Evolutionary conservation across 2,113 vertebrate species (phyloP), one percentile per base, ranked within the genome.

Genomic region (Zeus faber): DNA sequence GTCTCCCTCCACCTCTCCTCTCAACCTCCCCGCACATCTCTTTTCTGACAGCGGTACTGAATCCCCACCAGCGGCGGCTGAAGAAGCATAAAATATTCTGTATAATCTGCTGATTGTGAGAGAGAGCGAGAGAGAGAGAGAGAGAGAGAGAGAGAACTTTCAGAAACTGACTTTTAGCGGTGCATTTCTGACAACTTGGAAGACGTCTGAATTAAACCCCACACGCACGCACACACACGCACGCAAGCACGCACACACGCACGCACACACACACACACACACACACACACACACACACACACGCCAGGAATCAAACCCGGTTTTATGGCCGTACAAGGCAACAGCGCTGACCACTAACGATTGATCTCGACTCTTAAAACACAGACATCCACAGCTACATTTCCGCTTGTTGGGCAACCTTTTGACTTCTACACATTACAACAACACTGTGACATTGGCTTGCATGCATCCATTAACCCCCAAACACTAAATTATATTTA

Each of bases 61-160:
- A 59, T 68, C 65, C 78, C 78, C 72, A 58, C 23, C 64, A 71
- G 81, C 44, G 13, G 35, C 52, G 6, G 73, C n/a, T 49, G 43
- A n/a, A 79, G 43, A 58, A 41, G 37, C 44, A 87, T 88, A 54
- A 74, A 78, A 74, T 85, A 87, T 88, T 88, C 87, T 72, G 66
- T 87, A 62, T 86, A 71, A 86, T 87, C 75, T 85, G 65, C 57
- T 65, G 63, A 53, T 52, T 52, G 52, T 20, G 25, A 74, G 44
- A 37, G 20, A 50, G 44, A 24, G 44, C 47, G 49, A 54, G 54
- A 35, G 23, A 76, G 43, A 33, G 13, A 54, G 29, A 76, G 39
- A 37, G 13, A 53, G 44, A 20, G 60, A 67, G 46, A 54, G 51
- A 37, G 27, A 76, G 44, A 27, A 56, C 71, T 74, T 65, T 65